These are phyloP conservation scores for Forbesichthys agassizii DNA, from an alignment of 2,113 vertebrate species.

Conservation along the genomic window DNA sequence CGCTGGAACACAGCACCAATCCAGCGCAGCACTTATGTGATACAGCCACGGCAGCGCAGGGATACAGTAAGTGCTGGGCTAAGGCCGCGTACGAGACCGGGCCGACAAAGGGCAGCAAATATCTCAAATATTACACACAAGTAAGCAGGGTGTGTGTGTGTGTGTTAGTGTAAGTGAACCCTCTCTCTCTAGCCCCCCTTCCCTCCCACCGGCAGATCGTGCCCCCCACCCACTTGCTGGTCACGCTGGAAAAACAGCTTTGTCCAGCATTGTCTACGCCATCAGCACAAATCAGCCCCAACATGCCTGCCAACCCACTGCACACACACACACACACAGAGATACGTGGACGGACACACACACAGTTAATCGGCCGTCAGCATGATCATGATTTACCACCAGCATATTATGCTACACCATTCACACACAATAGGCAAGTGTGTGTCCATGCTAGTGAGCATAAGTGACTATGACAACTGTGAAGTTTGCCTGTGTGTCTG, in stretches of 20 bases:
- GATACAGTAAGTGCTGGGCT: no score
- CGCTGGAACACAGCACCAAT: constrained; percentile 8
- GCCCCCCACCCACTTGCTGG: constrained; percentile 40
- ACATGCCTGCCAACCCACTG: constrained; percentile 19
- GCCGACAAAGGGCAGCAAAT: no score
- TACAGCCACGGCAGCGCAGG: no score
- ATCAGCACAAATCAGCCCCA: constrained; percentile 25
- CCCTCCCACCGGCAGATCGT: constrained; percentile 17
- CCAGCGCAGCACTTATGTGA: no score
- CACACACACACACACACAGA: constrained; percentile 10
- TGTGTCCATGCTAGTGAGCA: background rate
- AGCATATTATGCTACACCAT: background rate
- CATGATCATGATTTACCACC: background rate
- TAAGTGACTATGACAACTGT: constrained; percentile 20
- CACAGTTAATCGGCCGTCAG: background rate
- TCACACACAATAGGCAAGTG: background rate
- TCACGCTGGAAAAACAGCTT: constrained; percentile 43
- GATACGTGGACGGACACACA: background rate
- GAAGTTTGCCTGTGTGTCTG: background rate
- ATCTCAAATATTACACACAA: constrained; percentile 18
- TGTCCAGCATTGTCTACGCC: constrained; percentile 41
- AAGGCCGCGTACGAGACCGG: no score
- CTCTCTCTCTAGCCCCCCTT: background rate
- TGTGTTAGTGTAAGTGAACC: constrained; percentile 50
- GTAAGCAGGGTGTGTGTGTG: constrained; percentile 33